Evolutionary conservation across 2,888 invertebrate species (phyloP), one percentile per base, ranked within the genome.

Genomic region (Tetranychus truncatus): DNA sequence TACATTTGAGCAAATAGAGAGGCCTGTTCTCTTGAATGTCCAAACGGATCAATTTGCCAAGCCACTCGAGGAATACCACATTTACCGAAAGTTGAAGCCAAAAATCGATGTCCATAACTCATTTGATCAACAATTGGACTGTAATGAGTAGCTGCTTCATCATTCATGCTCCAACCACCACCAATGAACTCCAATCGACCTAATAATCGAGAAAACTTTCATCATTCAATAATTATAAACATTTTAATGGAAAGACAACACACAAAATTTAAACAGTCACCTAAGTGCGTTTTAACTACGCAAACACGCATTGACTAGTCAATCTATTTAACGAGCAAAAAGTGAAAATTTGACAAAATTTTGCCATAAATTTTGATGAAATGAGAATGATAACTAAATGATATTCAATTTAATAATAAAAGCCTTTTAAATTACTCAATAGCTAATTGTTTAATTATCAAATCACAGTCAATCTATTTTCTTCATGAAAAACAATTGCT

Each of bases 1-100:
- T 91, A 94, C 87, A 95, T 88, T 82, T 89, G 83, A 11, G 83
- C 82, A 80, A 84, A 85, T 7, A 85, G 77, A 7, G 88, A 88
- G 0, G 92, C 93, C 85, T 91, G 90, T 83, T 93, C 93, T 5
- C 91, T 84, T 0, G 92, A 90, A 80, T 92, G 92, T 0, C 92
- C 92, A 80, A 92, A 92, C 0, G 91, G 91, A 81, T 92, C 92
- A 21, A 92, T 91, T 83, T 92, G 79, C 79, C 79, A 79, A 1
- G 77, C 79, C n/a, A 78, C 76, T 69, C 74, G 76, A 0, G 85
- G 84, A 72, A 82, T 79, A 6, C 83, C 86, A 79, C 85, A 86
- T 20, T 80, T 79, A 15, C 82, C 82, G 78, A 82, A 82, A 6
- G 79, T 76, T 44, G 80, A 78, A 45, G 76, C 73, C 20, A 79